Percentiles rank a stretch among this genome's conserved stretches.
These are phyloP conservation scores for Chouioia cunea DNA, from an alignment of 2,888 invertebrate species.

Conservation along the genomic window DNA sequence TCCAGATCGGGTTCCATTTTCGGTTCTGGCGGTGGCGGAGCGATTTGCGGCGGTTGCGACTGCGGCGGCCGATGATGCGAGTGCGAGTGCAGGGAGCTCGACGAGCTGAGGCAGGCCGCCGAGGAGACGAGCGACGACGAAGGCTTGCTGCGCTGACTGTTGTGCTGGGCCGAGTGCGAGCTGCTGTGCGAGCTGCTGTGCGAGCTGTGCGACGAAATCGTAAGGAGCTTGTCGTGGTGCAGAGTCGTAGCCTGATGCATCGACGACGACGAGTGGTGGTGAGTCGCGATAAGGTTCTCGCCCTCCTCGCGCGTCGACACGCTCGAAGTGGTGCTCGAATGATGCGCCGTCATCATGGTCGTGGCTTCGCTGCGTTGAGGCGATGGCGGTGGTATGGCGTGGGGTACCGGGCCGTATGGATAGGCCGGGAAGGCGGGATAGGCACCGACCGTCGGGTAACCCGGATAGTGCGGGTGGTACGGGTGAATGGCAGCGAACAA, in stretches of 20 bases:
- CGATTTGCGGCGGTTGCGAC: slow-evolving; percentile 50
- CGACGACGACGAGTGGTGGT: slow-evolving; percentile 76
- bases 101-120: slow-evolving; percentile 49
- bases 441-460: slow-evolving; percentile 65
- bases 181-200: slow-evolving; percentile 61
- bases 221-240: slow-evolving; percentile 78
- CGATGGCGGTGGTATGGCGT: slow-evolving; percentile 77
- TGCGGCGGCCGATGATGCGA: slow-evolving; percentile 55
- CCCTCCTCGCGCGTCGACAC: slow-evolving; percentile 78
- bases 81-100: slow-evolving; percentile 56
- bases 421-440: slow-evolving; percentile 72
- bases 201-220: slow-evolving; percentile 69
- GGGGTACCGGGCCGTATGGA: slow-evolving; percentile 80
- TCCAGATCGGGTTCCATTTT: slow-evolving; percentile 73
- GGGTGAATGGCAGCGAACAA: slow-evolving; percentile 79
- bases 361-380: slow-evolving; percentile 72
- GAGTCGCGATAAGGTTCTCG: slow-evolving; percentile 70
- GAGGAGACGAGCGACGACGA: slow-evolving; percentile 49
- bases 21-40: slow-evolving; percentile 66
- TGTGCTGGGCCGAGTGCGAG: slow-evolving; percentile 50
- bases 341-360: slow-evolving; percentile 77
- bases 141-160: slow-evolving; percentile 47
- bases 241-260: slow-evolving; percentile 68
- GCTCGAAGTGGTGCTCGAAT: slow-evolving; percentile 75
- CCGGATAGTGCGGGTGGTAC: slow-evolving; percentile 73